Evolutionary conservation across 2,113 vertebrate species (phyloP).

Genomic region (Chionis minor): DNA sequence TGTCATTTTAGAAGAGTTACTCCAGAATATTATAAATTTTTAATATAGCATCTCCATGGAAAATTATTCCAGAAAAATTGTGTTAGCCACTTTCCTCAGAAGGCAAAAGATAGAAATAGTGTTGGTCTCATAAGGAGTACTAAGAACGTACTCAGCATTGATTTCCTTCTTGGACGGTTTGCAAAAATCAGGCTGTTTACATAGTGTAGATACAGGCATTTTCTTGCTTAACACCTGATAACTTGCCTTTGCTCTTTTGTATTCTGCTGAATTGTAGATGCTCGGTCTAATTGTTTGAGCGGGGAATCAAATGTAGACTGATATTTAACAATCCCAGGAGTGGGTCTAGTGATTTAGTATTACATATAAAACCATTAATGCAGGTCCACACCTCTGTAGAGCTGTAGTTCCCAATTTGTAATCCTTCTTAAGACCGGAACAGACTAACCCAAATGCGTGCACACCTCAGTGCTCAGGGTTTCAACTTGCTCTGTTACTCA

Average conservation of each 20-base stretch:
- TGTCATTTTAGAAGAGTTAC: background rate
- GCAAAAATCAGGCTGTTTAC: background rate
- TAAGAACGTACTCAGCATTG: background rate
- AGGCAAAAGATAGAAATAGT: background rate
- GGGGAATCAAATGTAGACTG: background rate
- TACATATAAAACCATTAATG: slow-evolving; percentile 12
- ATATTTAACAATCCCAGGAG: background rate
- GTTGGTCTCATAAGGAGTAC: background rate
- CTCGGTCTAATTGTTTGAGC: slow-evolving; percentile 11
- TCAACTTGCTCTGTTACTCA: background rate
- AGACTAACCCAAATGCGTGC: background rate
- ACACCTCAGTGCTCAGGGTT: slow-evolving; percentile 26
- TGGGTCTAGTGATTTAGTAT: background rate
- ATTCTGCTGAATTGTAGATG: background rate
- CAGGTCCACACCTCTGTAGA: background rate
- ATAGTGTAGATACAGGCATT: background rate
- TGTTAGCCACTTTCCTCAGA: background rate
- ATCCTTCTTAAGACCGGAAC: slow-evolving; percentile 22
- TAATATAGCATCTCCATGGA: background rate
- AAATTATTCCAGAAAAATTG: background rate
- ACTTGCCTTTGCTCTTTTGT: background rate
- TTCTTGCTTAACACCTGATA: background rate
- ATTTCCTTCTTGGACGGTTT: background rate
- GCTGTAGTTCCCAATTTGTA: background rate
- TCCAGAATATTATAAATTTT: background rate